phyloP scores from a whole-genome alignment of 1,140 invertebrate species.

The Agrypnia vestita region DNA sequence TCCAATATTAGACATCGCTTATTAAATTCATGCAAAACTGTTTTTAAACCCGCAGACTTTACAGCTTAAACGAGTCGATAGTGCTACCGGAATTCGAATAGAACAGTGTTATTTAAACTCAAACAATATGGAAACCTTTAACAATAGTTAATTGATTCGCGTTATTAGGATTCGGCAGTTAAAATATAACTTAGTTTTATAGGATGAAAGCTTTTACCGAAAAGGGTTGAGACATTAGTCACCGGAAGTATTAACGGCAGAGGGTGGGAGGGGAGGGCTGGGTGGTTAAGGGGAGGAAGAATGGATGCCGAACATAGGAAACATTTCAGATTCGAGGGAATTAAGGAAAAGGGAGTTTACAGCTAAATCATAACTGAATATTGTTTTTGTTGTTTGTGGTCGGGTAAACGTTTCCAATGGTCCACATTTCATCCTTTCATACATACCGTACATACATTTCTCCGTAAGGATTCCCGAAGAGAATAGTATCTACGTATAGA shows the following conservation, averaged over 20 bases:
- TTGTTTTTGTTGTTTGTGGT: slow-evolving; percentile 5
- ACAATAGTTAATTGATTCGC: slow-evolving; percentile 1
- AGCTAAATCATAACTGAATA: background rate
- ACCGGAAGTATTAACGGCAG: background rate
- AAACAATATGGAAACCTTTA: slow-evolving; percentile 12
- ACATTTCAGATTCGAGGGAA: slow-evolving; percentile 7
- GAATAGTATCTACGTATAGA: too few species aligned
- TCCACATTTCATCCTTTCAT: too few species aligned
- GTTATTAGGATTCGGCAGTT: slow-evolving; percentile 2
- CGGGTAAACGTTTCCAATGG: too few species aligned
- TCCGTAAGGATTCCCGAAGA: too few species aligned
- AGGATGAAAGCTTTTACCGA: background rate
- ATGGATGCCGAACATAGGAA: slow-evolving; percentile 3
- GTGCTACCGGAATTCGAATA: too few species aligned
- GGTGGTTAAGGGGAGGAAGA: too few species aligned
- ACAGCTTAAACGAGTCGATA: too few species aligned
- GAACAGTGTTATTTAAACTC: background rate
- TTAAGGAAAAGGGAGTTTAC: background rate
- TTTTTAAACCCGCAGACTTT: too few species aligned
- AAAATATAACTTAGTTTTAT: slow-evolving; percentile 9
- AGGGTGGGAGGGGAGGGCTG: background rate
- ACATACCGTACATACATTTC: too few species aligned
- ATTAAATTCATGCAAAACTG: too few species aligned
- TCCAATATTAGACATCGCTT: too few species aligned
- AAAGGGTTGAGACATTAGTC: slow-evolving; percentile 15